Conservation (phyloP, 2,797 vertebrate species). For the Sparidentex hasta region DNA sequence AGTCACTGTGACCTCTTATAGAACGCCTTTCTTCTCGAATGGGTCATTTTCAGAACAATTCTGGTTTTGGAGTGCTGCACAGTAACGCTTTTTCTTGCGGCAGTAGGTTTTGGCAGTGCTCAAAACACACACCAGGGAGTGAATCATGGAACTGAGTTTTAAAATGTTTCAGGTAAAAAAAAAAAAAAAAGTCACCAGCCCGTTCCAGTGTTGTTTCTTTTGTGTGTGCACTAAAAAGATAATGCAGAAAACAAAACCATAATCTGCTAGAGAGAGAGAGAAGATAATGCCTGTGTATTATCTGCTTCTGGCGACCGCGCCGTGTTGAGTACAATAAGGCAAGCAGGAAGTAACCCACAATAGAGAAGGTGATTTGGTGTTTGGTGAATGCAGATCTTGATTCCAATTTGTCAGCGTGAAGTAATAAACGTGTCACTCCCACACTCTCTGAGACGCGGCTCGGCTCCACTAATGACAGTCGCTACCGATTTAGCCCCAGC, state of each 20-base stretch:
- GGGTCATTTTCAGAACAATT: slow-evolving; percentile 20
- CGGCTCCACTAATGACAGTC: slow-evolving; percentile 73
- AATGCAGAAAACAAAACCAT: background rate
- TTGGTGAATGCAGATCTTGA: slow-evolving; percentile 60
- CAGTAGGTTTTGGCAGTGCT: slow-evolving; percentile 17
- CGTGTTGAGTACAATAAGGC: background rate
- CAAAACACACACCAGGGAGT: background rate
- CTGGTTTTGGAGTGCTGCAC: background rate
- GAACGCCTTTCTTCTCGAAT: slow-evolving; percentile 18
- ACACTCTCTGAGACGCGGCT: slow-evolving; percentile 54
- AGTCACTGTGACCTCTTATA: no score
- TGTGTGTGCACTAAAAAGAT: background rate
- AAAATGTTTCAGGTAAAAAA: background rate
- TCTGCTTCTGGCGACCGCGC: background rate
- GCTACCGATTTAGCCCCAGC: slow-evolving; percentile 71
- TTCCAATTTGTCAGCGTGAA: slow-evolving; percentile 71
- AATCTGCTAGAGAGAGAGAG: background rate
- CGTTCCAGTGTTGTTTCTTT: background rate
- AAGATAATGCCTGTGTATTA: background rate
- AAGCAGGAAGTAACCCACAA: slow-evolving; percentile 14
- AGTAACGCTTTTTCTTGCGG: background rate
- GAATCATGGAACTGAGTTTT: background rate
- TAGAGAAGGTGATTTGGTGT: slow-evolving; percentile 53
- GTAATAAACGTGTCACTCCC: slow-evolving; percentile 77
- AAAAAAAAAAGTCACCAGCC: background rate